These are phyloP conservation scores for Drosophila chauvacae DNA, from an alignment of 1,140 invertebrate species.

Conservation along the genomic window DNA sequence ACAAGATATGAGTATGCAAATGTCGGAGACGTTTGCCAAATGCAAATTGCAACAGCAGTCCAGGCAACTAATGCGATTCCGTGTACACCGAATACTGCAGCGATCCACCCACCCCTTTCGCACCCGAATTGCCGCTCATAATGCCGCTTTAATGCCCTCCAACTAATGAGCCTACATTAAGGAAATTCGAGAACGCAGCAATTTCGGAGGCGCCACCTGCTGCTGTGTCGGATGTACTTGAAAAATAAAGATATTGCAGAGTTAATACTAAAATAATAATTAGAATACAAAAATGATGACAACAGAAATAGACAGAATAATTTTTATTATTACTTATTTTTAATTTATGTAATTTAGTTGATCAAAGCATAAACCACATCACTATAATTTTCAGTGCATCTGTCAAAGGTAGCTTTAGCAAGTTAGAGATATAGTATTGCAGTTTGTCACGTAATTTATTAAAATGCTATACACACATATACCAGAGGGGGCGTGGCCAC, in stretches of 20 bases:
- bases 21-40: constrained; percentile 66
- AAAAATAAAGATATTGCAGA: neutral
- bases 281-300: no score
- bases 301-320: no score
- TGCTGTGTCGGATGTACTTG: constrained; percentile 8
- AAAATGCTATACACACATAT: constrained; percentile 68
- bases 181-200: constrained; percentile 67
- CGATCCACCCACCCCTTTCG: neutral
- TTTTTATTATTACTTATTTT: neutral
- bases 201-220: constrained; percentile 65
- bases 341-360: neutral
- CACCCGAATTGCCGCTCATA: constrained; percentile 44
- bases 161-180: constrained; percentile 83
- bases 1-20: constrained; percentile 68
- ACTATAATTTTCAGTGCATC: neutral
- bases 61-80: constrained; percentile 27
- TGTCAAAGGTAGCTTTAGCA: constrained; percentile 10
- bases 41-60: constrained; percentile 42
- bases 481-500: constrained; percentile 17
- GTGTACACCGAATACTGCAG: neutral
- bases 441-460: constrained; percentile 83
- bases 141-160: constrained; percentile 71
- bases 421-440: constrained; percentile 55
- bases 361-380: neutral
- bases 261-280: no score